phyloP scores from a whole-genome alignment of 2,888 invertebrate species.

The Leucophenga maculata region DNA sequence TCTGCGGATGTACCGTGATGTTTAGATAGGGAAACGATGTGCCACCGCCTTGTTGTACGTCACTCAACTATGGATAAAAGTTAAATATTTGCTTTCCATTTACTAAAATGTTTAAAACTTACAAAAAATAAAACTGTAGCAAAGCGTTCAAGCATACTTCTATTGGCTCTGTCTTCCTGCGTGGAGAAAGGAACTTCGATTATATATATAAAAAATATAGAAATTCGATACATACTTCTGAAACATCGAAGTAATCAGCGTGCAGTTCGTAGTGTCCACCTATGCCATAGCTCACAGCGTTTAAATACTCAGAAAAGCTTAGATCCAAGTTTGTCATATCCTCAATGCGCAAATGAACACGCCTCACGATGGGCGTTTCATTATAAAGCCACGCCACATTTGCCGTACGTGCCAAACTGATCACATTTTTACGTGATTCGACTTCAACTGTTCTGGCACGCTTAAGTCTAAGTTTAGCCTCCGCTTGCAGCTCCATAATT shows the following conservation, averaged over 20 bases:
- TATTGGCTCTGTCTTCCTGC: slow-evolving; percentile 1
- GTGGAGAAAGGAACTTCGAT: not conserved
- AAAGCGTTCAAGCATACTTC: slow-evolving; percentile 40
- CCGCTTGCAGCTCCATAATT: slow-evolving; percentile 73
- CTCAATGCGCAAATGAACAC: slow-evolving; percentile 73
- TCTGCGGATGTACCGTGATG: slow-evolving; percentile 86
- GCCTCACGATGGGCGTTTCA: slow-evolving; percentile 65
- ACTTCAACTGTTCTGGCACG: slow-evolving; percentile 81
- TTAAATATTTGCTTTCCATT: not conserved
- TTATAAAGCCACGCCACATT: slow-evolving; percentile 37
- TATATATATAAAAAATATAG: not conserved
- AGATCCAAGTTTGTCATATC: slow-evolving; percentile 75
- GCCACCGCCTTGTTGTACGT: slow-evolving; percentile 94
- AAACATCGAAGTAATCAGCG: slow-evolving; percentile 33
- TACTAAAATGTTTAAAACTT: slow-evolving; percentile 25
- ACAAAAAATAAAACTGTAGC: slow-evolving; percentile 58
- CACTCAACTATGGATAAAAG: slow-evolving; percentile 82
- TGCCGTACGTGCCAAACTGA: slow-evolving; percentile 40
- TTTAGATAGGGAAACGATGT: slow-evolving; percentile 93
- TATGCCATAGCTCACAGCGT: slow-evolving; percentile 67
- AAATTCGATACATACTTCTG: not conserved
- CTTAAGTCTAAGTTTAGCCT: slow-evolving; percentile 74
- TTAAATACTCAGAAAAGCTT: slow-evolving; percentile 75
- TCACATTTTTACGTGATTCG: slow-evolving; percentile 74
- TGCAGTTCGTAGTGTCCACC: slow-evolving; percentile 76